These are phyloP conservation scores for Drosophila mayaguana DNA, from an alignment of 2,888 invertebrate species.

Conservation along the genomic window DNA sequence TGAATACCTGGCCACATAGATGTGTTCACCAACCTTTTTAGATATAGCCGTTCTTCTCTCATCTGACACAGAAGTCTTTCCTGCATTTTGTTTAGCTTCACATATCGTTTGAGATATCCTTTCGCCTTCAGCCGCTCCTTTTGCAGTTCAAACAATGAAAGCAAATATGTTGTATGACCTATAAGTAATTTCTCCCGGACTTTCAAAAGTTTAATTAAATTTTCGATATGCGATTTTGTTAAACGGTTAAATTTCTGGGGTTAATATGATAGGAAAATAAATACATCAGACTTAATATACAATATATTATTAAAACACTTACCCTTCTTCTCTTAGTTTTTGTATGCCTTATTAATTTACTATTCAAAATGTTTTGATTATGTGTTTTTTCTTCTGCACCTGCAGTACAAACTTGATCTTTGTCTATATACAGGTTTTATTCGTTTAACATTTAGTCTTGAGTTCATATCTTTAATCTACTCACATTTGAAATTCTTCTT, in stretches of 20 bases:
- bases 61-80: not conserved
- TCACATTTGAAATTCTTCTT: not conserved
- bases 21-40: not conserved
- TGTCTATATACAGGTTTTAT: not conserved
- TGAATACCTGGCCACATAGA: not conserved
- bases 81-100: not conserved
- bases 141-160: not conserved
- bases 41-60: slow-evolving; percentile 1
- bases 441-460: not conserved
- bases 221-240: not conserved
- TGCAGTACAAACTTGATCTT: not conserved
- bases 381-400: not conserved
- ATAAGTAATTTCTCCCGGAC: slow-evolving; percentile 5
- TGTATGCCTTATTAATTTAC: not conserved
- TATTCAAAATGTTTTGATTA: not conserved
- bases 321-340: not conserved
- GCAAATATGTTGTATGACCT: not conserved
- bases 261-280: too few relatives aligned
- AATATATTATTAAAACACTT: not conserved
- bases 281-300: too few relatives aligned
- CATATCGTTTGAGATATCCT: not conserved
- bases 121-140: slow-evolving; percentile 1
- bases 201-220: not conserved
- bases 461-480: not conserved
- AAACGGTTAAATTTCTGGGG: not conserved